Evolutionary conservation across 2,888 invertebrate genomes (phyloP).

Genomic region (Listrodromus nycthemerus): DNA sequence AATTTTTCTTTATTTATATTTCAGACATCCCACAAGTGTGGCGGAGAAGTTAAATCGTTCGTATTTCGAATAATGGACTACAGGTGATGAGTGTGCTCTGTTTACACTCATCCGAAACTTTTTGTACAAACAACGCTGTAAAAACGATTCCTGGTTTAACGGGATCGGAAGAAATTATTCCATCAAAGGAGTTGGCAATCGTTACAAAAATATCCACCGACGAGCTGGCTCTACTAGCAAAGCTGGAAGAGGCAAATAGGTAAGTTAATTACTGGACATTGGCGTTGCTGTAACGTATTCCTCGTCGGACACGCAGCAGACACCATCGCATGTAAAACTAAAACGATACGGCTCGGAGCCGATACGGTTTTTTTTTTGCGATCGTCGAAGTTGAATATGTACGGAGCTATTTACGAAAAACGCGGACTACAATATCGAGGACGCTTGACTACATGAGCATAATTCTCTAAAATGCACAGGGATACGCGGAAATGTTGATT

Average conservation of each 20-base stretch:
- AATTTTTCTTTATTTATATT: neutral
- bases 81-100: constrained; percentile 81
- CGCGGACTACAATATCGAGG: neutral
- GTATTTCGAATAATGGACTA: constrained; percentile 73
- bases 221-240: constrained; percentile 96
- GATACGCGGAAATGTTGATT: too few relatives aligned
- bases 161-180: constrained; percentile 52
- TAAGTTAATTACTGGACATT: constrained; percentile 74
- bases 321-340: neutral
- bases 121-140: constrained; percentile 57
- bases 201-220: constrained; percentile 85
- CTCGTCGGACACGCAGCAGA: neutral
- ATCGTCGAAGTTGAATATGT: neutral
- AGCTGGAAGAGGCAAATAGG: constrained; percentile 97
- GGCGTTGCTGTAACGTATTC: constrained; percentile 6
- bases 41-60: neutral
- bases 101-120: constrained; percentile 69
- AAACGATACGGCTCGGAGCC: constrained; percentile 8
- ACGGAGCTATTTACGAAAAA: neutral
- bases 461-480: neutral
- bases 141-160: constrained; percentile 33
- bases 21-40: constrained; percentile 20
- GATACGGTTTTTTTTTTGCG: neutral
- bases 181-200: constrained; percentile 42
- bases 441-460: neutral